A percentile compares a stretch with the other conserved stretches of the same genome.
phyloP scores from a whole-genome alignment of 23 tunicate genomes.

The Halocynthia aurantium region DNA sequence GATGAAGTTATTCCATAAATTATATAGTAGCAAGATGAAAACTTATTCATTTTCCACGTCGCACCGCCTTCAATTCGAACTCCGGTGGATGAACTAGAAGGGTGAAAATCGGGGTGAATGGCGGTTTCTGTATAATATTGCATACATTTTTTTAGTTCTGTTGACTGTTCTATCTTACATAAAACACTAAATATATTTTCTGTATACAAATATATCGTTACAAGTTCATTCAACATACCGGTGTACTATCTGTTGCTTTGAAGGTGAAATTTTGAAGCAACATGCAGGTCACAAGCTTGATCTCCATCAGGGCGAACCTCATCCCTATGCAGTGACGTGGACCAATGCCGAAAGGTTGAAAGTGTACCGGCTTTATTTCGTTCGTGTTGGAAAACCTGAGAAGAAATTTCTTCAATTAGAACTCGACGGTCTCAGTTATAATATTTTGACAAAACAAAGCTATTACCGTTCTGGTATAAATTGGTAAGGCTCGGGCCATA shows the following conservation, averaged over 20 bases:
- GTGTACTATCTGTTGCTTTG: not conserved
- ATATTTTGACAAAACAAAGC: not conserved
- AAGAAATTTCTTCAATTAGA: not conserved
- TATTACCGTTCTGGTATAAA: slow-evolving; percentile 63
- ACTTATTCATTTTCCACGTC: not conserved
- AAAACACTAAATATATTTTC: too few species aligned
- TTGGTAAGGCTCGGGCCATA: slow-evolving; percentile 58
- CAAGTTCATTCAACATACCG: too few species aligned
- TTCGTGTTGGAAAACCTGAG: slow-evolving; percentile 51
- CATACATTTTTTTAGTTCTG: too few species aligned
- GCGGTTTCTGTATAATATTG: not conserved
- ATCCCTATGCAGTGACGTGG: slow-evolving; percentile 65
- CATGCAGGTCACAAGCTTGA: slow-evolving; percentile 39
- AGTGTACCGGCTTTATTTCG: slow-evolving; percentile 41
- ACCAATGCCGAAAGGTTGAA: slow-evolving; percentile 65
- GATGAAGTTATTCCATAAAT: not conserved
- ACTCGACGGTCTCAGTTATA: not conserved
- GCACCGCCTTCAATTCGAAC: slow-evolving; percentile 1
- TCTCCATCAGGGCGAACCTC: slow-evolving; percentile 63
- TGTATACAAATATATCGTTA: too few species aligned
- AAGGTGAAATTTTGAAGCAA: slow-evolving; percentile 25
- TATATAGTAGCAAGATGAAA: not conserved
- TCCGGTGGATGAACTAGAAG: not conserved
- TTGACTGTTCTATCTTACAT: too few species aligned
- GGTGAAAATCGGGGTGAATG: not conserved